A percentile compares a stretch with the other conserved stretches of the same genome.
These are phyloP conservation scores for Cordilura impudica DNA, from an alignment of 2,888 invertebrate species.

Conservation along the genomic window DNA sequence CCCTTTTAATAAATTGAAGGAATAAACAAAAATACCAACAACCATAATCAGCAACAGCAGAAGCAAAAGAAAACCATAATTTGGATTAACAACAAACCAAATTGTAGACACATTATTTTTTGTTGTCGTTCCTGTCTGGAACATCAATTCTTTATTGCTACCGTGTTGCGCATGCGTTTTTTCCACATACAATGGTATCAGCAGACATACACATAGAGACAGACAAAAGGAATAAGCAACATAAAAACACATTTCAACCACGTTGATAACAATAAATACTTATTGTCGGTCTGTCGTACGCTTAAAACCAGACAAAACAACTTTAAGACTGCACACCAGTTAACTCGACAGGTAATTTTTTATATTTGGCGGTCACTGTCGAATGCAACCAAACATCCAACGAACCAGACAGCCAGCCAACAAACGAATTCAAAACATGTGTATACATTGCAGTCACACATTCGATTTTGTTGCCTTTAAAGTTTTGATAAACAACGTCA, in stretches of 20 bases:
- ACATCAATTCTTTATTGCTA: constrained; percentile 62
- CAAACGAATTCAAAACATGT: constrained; percentile 40
- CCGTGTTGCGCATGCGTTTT: constrained; percentile 65
- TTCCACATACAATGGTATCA: constrained; percentile 13
- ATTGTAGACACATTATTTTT: constrained; percentile 59
- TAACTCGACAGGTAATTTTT: constrained; percentile 62
- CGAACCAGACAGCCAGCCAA: neutral
- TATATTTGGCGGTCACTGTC: constrained; percentile 45
- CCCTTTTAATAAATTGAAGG: constrained; percentile 42
- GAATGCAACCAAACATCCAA: constrained; percentile 32
- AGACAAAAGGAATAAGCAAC: constrained; percentile 12
- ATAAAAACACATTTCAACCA: constrained; percentile 39
- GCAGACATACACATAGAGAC: neutral
- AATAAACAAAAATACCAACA: constrained; percentile 36
- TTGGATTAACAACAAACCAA: constrained; percentile 51
- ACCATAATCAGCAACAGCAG: constrained; percentile 20
- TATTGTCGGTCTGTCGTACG: no score
- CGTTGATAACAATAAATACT: constrained; percentile 47
- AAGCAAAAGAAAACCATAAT: constrained; percentile 17
- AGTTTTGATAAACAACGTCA: constrained; percentile 23
- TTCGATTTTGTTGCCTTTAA: constrained; percentile 39
- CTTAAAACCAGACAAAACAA: constrained; percentile 35
- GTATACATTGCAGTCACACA: constrained; percentile 48
- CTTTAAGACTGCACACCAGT: constrained; percentile 52
- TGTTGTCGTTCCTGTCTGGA: constrained; percentile 57